These are phyloP conservation scores for Charaxes varanes DNA, from an alignment of 1,140 invertebrate species.

Conservation along the genomic window DNA sequence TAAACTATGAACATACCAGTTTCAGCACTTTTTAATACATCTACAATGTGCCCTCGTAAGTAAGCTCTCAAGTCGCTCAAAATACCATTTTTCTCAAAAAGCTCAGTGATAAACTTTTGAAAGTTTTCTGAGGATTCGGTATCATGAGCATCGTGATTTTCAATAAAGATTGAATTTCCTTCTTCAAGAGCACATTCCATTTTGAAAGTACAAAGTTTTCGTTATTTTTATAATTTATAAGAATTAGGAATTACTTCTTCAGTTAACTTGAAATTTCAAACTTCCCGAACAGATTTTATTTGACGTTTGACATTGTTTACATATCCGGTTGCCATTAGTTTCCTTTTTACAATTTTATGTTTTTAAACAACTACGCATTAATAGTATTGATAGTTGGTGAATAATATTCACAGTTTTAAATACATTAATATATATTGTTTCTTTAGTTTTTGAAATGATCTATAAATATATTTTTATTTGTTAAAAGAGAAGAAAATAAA, in stretches of 20 bases:
- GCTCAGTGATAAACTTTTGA: slow-evolving; percentile 70
- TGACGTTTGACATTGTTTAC: slow-evolving; percentile 50
- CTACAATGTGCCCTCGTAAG: slow-evolving; percentile 73
- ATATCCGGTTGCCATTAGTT: slow-evolving; percentile 40
- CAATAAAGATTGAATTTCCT: slow-evolving; percentile 9
- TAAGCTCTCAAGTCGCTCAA: slow-evolving; percentile 71
- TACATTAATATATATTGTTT: no score
- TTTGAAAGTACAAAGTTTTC: slow-evolving; percentile 7
- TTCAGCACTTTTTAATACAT: slow-evolving; percentile 63
- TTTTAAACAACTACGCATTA: no score
- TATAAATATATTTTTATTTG: no score
- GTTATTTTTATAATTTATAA: not conserved
- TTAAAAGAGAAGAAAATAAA: no score
- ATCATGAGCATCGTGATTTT: slow-evolving; percentile 21
- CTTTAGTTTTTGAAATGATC: no score
- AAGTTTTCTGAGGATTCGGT: slow-evolving; percentile 66
- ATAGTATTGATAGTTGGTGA: no score
- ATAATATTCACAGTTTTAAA: no score
- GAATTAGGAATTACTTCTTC: not conserved
- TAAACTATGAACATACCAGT: slow-evolving; percentile 29
- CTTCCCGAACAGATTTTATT: slow-evolving; percentile 41
- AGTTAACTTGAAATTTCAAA: slow-evolving; percentile 38
- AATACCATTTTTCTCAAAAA: slow-evolving; percentile 75
- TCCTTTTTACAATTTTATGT: no score
- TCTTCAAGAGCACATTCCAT: slow-evolving; percentile 22